phyloP scores from a whole-genome alignment of 2,888 invertebrate genomes.

The Brenthis ino region DNA sequence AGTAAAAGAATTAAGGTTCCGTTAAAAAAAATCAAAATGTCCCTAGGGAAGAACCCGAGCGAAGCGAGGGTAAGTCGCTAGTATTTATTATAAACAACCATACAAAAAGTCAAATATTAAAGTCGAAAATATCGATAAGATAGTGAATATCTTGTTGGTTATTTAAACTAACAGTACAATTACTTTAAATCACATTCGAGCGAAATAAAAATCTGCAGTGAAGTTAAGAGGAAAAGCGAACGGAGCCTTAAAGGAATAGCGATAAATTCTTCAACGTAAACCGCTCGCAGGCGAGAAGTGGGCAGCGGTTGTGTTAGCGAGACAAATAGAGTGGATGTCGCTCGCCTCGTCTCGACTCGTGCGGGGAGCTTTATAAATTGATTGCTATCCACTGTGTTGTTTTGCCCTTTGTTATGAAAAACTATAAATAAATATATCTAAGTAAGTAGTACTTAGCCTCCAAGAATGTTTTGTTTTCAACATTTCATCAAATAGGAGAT shows the following conservation, averaged over 20 bases:
- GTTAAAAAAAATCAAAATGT: no score
- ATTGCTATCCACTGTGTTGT: slow-evolving; percentile 60
- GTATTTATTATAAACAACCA: background rate
- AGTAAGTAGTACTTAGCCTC: slow-evolving; percentile 10
- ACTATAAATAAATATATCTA: slow-evolving; percentile 23
- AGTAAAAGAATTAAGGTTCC: no score
- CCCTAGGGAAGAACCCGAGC: no score
- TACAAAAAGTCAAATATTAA: no score
- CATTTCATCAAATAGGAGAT: slow-evolving; percentile 6
- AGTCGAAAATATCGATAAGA: no score
- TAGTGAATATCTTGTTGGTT: background rate
- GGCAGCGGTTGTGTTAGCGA: slow-evolving; percentile 69
- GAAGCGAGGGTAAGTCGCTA: no score
- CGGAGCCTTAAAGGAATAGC: slow-evolving; percentile 58
- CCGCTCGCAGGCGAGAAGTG: slow-evolving; percentile 67
- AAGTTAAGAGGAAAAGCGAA: slow-evolving; percentile 47
- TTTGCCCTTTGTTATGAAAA: slow-evolving; percentile 28
- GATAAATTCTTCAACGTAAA: slow-evolving; percentile 72
- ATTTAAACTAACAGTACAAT: slow-evolving; percentile 11
- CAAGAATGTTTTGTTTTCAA: background rate
- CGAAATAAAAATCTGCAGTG: slow-evolving; percentile 47
- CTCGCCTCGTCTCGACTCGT: slow-evolving; percentile 54
- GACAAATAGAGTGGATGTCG: slow-evolving; percentile 73
- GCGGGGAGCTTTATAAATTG: slow-evolving; percentile 67
- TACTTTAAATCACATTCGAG: slow-evolving; percentile 30